Conservation (phyloP, 2,113 vertebrate species). For the Cnemophilus loriae region DNA sequence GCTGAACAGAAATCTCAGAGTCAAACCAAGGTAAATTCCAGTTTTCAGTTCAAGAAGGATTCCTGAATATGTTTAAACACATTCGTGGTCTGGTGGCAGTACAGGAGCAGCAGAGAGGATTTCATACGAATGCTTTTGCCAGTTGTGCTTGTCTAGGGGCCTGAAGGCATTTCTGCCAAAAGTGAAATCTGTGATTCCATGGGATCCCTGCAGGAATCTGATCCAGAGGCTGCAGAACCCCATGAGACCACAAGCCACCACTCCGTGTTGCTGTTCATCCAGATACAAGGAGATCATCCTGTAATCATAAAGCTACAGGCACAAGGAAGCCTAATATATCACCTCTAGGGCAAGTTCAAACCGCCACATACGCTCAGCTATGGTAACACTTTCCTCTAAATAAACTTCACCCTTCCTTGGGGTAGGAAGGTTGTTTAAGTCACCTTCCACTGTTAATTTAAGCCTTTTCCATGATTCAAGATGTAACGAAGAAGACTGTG, state of each 20-base stretch:
- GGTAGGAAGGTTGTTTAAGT: neutral
- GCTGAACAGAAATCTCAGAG: neutral
- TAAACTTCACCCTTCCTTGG: neutral
- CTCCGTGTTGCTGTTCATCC: rapidly evolving
- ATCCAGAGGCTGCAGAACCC: neutral
- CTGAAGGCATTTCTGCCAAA: neutral
- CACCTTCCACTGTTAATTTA: neutral
- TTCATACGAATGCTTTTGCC: neutral
- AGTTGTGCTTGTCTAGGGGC: neutral
- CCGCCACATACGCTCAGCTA: neutral
- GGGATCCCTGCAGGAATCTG: neutral
- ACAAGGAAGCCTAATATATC: neutral
- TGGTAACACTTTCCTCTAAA: neutral
- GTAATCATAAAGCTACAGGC: neutral
- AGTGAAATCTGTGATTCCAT: neutral
- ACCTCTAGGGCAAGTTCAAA: neutral
- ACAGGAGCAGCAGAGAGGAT: neutral
- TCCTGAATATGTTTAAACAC: neutral
- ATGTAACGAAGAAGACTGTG: rapidly evolving
- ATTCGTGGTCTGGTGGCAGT: neutral
- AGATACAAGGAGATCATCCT: neutral
- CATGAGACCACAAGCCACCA: rapidly evolving
- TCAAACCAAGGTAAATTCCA: neutral
- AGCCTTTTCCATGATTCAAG: neutral
- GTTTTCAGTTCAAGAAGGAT: neutral